Evolutionary conservation across 2,888 invertebrate species (phyloP), one percentile per base, ranked within the genome.

Genomic region (Andrena fulva): DNA sequence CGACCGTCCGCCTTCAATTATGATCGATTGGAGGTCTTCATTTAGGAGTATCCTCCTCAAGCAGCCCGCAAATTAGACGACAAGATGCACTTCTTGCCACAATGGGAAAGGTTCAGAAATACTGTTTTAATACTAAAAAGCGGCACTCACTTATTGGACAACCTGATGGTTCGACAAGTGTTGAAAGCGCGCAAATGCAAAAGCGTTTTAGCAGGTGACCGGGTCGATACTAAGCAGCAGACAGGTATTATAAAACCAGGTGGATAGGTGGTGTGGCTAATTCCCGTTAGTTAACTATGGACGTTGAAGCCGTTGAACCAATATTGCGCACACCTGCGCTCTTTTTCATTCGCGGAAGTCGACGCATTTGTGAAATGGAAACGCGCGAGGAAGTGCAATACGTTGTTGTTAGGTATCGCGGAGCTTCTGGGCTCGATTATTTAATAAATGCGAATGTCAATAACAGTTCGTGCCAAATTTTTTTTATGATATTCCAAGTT

Each of bases 101-200:
- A 12, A 42, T 12, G 42, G 42, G 42, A 42, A 42, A 12, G 42
- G 12, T 42, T 42, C 4, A 4, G 1, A 42, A 42, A 42, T 12
- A 42, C 42, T 12, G 12, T 42, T 42, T 16, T 4, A 42, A 1
- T 16, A 16, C 16, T 42, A 42, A 42, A 42, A 16, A 16, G 42
- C 16, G 42, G 1, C 42, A 16, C 12, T 42, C 4, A 16, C 5
- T 42, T 42, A 16, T 42, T 42, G 16, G 42, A 42, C 42, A 42
- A 42, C 16, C 42, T 16, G 16, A 27, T n/a, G 50, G 64, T 76
- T 82, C 76, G 85, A 74, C 81, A 75, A 63, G 67, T 59, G 71
- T 77, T 79, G 71, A 87, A 87, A 82, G 71, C 62, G 27, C 52
- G 66, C 69, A 74, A 73, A 56, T 35, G 59, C 12, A 27, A 77